A percentile compares a stretch with the other conserved stretches of the same genome.
Evolutionary conservation across 2,888 invertebrate species (phyloP).

Genomic region (Campaea margaritaria): DNA sequence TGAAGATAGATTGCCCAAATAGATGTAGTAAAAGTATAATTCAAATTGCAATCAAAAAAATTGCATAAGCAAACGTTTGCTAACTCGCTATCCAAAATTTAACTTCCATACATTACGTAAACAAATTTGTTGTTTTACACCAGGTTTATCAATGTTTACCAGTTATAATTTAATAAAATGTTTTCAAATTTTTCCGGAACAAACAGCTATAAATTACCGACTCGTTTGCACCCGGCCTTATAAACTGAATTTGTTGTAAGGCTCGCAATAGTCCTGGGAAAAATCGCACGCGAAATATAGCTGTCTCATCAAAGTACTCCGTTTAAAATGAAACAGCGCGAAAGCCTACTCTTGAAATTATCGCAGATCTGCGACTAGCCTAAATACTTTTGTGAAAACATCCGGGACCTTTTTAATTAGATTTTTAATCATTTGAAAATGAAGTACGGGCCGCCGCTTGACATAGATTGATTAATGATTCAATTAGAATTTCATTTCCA

Average conservation of each 20-base stretch:
- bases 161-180: conserved; percentile 45
- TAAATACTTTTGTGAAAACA: conserved; percentile 40
- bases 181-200: conserved; percentile 39
- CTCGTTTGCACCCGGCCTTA: conserved; percentile 42
- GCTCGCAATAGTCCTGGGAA: neutral
- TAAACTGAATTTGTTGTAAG: conserved; percentile 30
- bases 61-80: conserved; percentile 12
- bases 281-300: conserved; percentile 1
- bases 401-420: conserved; percentile 49
- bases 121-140: conserved; percentile 43
- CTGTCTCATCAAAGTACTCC: conserved; percentile 3
- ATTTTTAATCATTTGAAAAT: conserved; percentile 53
- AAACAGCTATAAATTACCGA: conserved; percentile 42
- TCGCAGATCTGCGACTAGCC: neutral
- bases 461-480: conserved; percentile 52
- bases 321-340: neutral
- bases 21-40: neutral
- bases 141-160: conserved; percentile 44
- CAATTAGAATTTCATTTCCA: conserved; percentile 45
- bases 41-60: neutral
- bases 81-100: conserved; percentile 32
- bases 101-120: conserved; percentile 40
- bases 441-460: conserved; percentile 46
- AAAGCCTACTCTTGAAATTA: neutral
- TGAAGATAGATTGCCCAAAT: neutral